These are phyloP conservation scores for Okamejei kenojei DNA, from an alignment of 2,797 vertebrate genomes.

Conservation along the genomic window DNA sequence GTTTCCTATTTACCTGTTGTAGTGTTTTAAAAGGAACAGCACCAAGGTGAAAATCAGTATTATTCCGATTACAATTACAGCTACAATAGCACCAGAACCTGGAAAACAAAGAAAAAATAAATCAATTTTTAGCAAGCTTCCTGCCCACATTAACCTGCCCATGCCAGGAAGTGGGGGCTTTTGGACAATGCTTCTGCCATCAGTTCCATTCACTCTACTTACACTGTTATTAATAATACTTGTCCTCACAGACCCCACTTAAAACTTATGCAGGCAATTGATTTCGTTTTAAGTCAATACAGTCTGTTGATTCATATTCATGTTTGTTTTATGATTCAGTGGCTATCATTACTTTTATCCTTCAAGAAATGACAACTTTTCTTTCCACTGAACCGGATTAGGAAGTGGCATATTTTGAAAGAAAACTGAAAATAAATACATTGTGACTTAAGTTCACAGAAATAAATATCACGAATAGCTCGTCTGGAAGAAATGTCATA, in stretches of 20 bases:
- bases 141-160: neutral
- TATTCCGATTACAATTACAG: conserved; percentile 78
- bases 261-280: neutral
- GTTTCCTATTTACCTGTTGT: conserved; percentile 72
- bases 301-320: neutral
- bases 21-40: conserved; percentile 80
- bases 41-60: conserved; percentile 77
- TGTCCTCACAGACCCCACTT: neutral
- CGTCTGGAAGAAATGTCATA: neutral
- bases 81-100: conserved; percentile 94
- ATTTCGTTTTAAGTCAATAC: neutral
- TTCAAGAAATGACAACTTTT: neutral
- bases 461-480: neutral
- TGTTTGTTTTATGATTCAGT: neutral
- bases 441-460: neutral
- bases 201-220: neutral
- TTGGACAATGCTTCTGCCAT: neutral
- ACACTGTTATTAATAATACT: neutral
- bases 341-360: neutral
- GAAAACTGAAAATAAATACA: neutral
- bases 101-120: conserved; percentile 3
- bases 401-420: neutral
- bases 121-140: neutral
- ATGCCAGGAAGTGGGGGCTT: neutral
- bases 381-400: neutral